These are phyloP conservation scores for Bufotes viridis DNA, from an alignment of 2,797 vertebrate genomes.

Conservation along the genomic window DNA sequence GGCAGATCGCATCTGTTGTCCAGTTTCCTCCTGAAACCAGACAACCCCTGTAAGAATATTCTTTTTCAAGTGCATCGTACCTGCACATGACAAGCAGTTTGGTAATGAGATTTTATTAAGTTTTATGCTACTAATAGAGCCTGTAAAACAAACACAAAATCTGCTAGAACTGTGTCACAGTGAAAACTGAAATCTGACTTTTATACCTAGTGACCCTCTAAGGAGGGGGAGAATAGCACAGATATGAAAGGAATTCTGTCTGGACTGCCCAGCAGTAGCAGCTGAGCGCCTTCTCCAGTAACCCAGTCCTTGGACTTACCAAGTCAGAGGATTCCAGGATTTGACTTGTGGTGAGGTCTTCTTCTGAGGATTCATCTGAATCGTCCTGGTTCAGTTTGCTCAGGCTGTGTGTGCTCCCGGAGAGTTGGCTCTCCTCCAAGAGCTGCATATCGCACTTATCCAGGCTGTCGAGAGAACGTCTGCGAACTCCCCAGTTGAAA, in stretches of 20 bases:
- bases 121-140: too few relatives aligned
- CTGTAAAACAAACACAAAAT: too few relatives aligned
- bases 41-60: too few relatives aligned
- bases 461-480: slow-evolving; percentile 95
- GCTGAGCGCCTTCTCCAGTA: background rate
- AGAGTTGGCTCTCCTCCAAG: slow-evolving; percentile 93
- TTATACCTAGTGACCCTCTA: background rate
- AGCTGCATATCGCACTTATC: slow-evolving; percentile 89
- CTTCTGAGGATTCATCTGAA: slow-evolving; percentile 94
- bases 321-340: slow-evolving; percentile 89
- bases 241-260: background rate
- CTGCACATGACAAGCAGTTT: too few relatives aligned
- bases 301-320: slow-evolving; percentile 68
- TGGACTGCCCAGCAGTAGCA: background rate
- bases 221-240: background rate
- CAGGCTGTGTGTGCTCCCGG: slow-evolving; percentile 92
- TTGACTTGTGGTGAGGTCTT: slow-evolving; percentile 92
- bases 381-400: slow-evolving; percentile 88
- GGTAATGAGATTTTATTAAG: too few relatives aligned
- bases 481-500: slow-evolving; percentile 98
- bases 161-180: too few relatives aligned
- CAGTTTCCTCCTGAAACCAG: too few relatives aligned
- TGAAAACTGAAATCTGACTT: too few relatives aligned
- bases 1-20: too few relatives aligned
- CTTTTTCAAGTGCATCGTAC: too few relatives aligned